Evolutionary conservation across 2,888 invertebrate genomes (phyloP).

Genomic region (Blastobasis lacticolella): DNA sequence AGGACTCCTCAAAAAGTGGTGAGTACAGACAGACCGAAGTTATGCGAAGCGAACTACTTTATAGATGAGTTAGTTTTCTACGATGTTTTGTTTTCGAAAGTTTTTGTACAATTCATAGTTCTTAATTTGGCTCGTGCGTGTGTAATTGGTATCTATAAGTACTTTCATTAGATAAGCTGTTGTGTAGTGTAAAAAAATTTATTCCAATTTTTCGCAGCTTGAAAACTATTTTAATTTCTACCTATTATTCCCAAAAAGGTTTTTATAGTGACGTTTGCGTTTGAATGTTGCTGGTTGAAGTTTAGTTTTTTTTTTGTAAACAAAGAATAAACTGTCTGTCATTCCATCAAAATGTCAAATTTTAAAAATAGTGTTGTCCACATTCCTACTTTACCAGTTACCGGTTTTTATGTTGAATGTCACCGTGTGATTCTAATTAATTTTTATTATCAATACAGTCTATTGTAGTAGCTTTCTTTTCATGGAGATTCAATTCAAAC

Average conservation of each 20-base stretch:
- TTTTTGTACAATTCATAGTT: too few relatives aligned
- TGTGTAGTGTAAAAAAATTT: not conserved
- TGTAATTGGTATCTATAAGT: not conserved
- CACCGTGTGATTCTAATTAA: constrained; percentile 3
- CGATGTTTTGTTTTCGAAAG: too few relatives aligned
- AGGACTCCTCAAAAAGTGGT: constrained; percentile 38
- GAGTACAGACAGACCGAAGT: constrained; percentile 16
- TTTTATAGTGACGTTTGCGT: not conserved
- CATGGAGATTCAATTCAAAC: constrained; percentile 24
- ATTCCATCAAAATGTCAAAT: constrained; percentile 12
- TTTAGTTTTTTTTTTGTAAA: constrained; percentile 1
- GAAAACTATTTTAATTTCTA: constrained; percentile 7
- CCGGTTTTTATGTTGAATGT: constrained; percentile 1
- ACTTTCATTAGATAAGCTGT: constrained; percentile 8
- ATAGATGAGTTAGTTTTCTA: too few relatives aligned
- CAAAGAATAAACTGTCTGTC: constrained; percentile 13
- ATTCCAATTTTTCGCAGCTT: not conserved
- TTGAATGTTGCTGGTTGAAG: not conserved
- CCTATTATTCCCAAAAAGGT: not conserved
- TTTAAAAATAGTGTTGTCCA: constrained; percentile 38
- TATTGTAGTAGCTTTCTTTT: constrained; percentile 3
- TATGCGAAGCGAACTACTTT: too few relatives aligned
- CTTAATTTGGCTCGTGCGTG: too few relatives aligned
- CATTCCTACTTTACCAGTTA: not conserved
- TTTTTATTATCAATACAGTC: constrained; percentile 3